These are phyloP conservation scores for Conger conger DNA, from an alignment of 2,113 vertebrate species.

Conservation along the genomic window DNA sequence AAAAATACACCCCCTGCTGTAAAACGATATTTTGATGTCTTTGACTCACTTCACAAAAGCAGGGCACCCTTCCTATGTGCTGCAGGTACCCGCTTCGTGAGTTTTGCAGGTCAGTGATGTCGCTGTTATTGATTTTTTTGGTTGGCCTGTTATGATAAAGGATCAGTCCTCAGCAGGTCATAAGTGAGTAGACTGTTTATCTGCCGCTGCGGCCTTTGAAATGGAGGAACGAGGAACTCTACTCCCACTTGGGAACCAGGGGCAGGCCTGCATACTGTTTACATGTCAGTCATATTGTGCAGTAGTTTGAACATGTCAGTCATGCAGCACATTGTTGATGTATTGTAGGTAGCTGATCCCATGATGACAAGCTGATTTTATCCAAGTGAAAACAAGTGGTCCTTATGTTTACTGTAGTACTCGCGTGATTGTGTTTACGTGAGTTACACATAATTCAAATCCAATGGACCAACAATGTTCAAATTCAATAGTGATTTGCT, in stretches of 20 bases:
- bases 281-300: not conserved
- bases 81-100: not conserved
- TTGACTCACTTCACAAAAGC: too few species aligned
- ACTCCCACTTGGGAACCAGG: not conserved
- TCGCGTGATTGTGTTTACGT: too few species aligned
- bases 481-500: too few species aligned
- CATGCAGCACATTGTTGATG: not conserved
- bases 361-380: too few species aligned
- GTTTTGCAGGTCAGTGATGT: not conserved
- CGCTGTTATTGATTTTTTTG: not conserved
- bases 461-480: too few species aligned
- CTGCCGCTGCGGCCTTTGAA: not conserved
- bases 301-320: not conserved
- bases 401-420: too few species aligned
- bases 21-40: too few species aligned
- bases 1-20: too few species aligned
- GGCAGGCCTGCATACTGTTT: not conserved
- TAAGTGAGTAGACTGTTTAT: not conserved
- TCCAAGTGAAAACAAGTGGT: too few species aligned
- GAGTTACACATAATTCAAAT: too few species aligned
- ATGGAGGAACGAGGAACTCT: not conserved
- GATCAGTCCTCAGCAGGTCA: not conserved
- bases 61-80: too few species aligned
- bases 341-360: too few species aligned
- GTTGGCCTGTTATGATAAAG: not conserved